phyloP scores from a whole-genome alignment of 2,888 invertebrate genomes.

The Cosmopolites sordidus region DNA sequence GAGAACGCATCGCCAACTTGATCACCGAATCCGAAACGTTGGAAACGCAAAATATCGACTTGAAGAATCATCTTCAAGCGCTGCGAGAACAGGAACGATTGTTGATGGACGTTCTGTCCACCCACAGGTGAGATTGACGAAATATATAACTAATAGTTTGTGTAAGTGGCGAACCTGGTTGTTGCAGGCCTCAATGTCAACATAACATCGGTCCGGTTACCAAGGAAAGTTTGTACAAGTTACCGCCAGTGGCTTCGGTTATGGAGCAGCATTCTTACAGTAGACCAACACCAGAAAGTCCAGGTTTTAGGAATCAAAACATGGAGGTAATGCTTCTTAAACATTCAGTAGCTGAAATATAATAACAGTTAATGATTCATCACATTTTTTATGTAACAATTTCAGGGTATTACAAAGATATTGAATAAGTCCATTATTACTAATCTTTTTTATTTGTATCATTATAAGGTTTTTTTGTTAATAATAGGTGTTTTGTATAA shows the following conservation, averaged over 20 bases:
- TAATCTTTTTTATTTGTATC: too few relatives aligned
- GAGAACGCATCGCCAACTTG: slow-evolving; percentile 80
- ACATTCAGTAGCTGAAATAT: background rate
- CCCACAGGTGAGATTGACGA: slow-evolving; percentile 50
- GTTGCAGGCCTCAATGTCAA: slow-evolving; percentile 60
- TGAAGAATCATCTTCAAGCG: slow-evolving; percentile 78
- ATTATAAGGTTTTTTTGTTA: too few relatives aligned
- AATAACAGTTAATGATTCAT: too few relatives aligned
- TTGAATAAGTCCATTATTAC: too few relatives aligned
- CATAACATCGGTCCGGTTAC: slow-evolving; percentile 44
- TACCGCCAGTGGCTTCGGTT: slow-evolving; percentile 44
- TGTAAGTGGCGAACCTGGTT: slow-evolving; percentile 2
- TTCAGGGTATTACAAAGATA: too few relatives aligned
- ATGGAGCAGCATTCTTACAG: slow-evolving; percentile 44
- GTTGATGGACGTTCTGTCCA: slow-evolving; percentile 72
- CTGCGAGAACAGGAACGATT: slow-evolving; percentile 74
- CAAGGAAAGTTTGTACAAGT: slow-evolving; percentile 39
- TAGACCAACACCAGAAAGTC: slow-evolving; percentile 40
- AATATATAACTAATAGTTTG: background rate
- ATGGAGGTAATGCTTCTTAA: slow-evolving; percentile 26
- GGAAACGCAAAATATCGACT: slow-evolving; percentile 78
- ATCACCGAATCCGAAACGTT: slow-evolving; percentile 82
- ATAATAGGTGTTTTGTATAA: too few relatives aligned
- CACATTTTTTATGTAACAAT: too few relatives aligned
- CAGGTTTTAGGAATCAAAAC: slow-evolving; percentile 33